phyloP scores from a whole-genome alignment of 1,140 invertebrate species.

The Pogonomyrmex barbatus region DNA sequence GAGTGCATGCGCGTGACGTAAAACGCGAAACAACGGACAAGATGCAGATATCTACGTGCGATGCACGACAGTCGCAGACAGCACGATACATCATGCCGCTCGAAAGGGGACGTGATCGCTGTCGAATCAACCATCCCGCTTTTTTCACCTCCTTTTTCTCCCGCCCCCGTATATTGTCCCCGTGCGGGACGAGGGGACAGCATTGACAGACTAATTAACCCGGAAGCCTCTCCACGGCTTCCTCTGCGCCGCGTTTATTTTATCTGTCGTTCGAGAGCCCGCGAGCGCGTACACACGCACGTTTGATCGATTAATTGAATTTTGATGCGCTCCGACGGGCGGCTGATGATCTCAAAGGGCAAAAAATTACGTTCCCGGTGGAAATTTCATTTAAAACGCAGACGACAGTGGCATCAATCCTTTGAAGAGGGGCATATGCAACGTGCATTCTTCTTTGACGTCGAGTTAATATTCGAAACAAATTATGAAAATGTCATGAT shows the following conservation, averaged over 20 bases:
- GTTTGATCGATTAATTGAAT: constrained; percentile 61
- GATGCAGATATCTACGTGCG: constrained; percentile 24
- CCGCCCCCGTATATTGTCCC: background rate
- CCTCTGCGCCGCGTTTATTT: constrained; percentile 43
- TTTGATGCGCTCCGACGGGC: constrained; percentile 18
- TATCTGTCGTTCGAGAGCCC: constrained; percentile 22
- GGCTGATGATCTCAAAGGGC: constrained; percentile 34
- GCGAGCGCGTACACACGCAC: background rate
- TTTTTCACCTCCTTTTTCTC: constrained; percentile 2
- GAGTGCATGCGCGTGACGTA: constrained; percentile 24
- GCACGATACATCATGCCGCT: constrained; percentile 25
- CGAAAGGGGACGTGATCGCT: constrained; percentile 7
- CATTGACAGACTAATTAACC: constrained; percentile 66
- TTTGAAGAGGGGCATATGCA: background rate
- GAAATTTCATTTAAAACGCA: constrained; percentile 32
- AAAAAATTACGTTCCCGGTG: background rate
- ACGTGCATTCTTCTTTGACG: background rate
- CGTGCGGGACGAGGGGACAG: background rate
- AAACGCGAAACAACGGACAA: constrained; percentile 36
- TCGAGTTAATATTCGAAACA: background rate
- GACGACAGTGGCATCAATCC: background rate
- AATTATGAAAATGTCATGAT: background rate
- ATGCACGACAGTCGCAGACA: constrained; percentile 2
- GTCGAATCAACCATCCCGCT: constrained; percentile 16
- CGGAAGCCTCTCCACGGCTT: constrained; percentile 32